Conservation (phyloP, 2,888 invertebrate genomes). For the Schizotus pectinicornis region DNA sequence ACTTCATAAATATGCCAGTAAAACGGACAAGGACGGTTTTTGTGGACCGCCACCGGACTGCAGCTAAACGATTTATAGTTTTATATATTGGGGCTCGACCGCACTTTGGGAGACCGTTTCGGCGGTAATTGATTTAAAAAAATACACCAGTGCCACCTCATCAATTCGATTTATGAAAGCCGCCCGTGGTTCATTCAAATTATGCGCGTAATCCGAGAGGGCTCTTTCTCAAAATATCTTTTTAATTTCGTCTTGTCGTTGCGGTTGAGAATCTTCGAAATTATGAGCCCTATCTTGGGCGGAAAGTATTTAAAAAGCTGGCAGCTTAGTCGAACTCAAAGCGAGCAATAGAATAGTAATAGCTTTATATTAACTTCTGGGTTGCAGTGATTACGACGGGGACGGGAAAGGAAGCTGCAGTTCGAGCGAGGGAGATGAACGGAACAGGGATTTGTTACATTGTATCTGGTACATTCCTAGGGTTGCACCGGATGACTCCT, state of each 20-base stretch:
- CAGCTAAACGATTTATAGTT: slow-evolving; percentile 55
- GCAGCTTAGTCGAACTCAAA: slow-evolving; percentile 50
- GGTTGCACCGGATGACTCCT: slow-evolving; percentile 34
- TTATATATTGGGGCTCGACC: slow-evolving; percentile 47
- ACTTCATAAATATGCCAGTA: slow-evolving; percentile 53
- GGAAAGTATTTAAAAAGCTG: slow-evolving; percentile 52
- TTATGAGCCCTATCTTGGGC: slow-evolving; percentile 49
- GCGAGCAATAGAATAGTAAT: slow-evolving; percentile 57
- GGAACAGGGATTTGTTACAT: slow-evolving; percentile 26
- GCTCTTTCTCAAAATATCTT: slow-evolving; percentile 37
- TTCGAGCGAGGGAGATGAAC: slow-evolving; percentile 27
- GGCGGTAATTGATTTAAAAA: slow-evolving; percentile 50
- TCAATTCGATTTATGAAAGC: too few species aligned
- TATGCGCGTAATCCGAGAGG: too few species aligned
- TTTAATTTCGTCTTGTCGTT: slow-evolving; percentile 52
- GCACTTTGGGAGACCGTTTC: slow-evolving; percentile 49
- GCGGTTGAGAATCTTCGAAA: slow-evolving; percentile 50
- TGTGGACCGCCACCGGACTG: slow-evolving; percentile 41
- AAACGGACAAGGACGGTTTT: slow-evolving; percentile 47
- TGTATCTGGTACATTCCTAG: slow-evolving; percentile 30
- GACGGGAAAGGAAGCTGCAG: slow-evolving; percentile 19
- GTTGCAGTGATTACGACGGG: slow-evolving; percentile 50
- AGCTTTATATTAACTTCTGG: slow-evolving; percentile 57
- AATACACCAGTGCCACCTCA: not conserved
- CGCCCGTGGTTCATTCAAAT: too few species aligned